phyloP scores from a whole-genome alignment of 2,888 invertebrate genomes.

The Dusona sp. region DNA sequence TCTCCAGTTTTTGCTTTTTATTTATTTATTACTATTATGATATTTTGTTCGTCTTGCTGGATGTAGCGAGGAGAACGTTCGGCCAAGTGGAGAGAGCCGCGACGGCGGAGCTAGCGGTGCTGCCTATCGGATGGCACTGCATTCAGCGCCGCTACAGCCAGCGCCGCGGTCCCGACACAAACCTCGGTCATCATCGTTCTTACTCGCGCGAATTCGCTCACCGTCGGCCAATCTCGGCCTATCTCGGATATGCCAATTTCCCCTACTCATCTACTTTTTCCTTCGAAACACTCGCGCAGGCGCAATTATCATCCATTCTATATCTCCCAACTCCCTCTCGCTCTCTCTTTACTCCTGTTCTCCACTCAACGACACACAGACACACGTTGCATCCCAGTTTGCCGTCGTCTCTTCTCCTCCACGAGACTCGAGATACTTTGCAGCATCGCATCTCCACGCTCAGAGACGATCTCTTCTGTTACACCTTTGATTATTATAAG shows the following conservation, averaged over 20 bases:
- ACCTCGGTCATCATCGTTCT: conserved; percentile 72
- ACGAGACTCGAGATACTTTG: not conserved
- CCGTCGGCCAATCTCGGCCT: conserved; percentile 74
- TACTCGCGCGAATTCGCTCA: conserved; percentile 67
- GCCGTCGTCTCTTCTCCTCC: not conserved
- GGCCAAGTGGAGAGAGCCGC: conserved; percentile 69
- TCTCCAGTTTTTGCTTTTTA: conserved; percentile 15
- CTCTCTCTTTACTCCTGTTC: not conserved
- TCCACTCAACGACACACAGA: conserved; percentile 30
- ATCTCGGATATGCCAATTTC: conserved; percentile 73
- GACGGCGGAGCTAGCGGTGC: conserved; percentile 80
- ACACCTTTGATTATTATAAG: not conserved
- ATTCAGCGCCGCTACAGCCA: conserved; percentile 79
- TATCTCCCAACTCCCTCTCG: not conserved
- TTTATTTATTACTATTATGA: conserved; percentile 29
- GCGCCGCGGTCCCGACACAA: conserved; percentile 63
- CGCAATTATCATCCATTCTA: conserved; percentile 7
- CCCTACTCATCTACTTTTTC: conserved; percentile 64
- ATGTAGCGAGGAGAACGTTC: conserved; percentile 69
- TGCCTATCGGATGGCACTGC: conserved; percentile 81
- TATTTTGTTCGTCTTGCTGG: conserved; percentile 33
- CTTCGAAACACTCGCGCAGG: not conserved
- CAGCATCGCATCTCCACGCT: not conserved
- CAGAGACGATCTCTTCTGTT: not conserved
- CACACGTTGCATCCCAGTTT: conserved; percentile 7